Base-by-base conservation (phyloP, 2,888 invertebrate species). In the Drosophila hawaiiensis region DNA sequence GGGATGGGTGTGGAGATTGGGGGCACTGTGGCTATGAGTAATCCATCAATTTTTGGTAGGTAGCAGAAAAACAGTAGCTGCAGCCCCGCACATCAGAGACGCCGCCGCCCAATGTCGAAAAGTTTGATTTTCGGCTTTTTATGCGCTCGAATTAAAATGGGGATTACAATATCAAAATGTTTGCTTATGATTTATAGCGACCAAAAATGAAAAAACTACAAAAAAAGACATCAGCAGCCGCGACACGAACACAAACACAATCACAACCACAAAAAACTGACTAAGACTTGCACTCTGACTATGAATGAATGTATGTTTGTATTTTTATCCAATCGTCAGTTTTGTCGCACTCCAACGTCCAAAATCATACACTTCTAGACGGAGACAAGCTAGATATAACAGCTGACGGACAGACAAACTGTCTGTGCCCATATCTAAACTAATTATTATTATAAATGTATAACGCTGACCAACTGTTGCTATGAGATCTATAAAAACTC, bases 121-220 rank as follows among this genome's bases (percentile, higher is more conserved):
- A 91, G 91, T 89, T 89, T 90, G 91, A 91, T 89, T 89, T 89
- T 91, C 88, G 89, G 84, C 89, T 91, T 89, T 91, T 89, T 91
- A 91, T 91, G 91, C 90, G 90, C 73, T 79, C 73, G 90, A 89
- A 89, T 89, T 89, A 89, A 91, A 90, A 84, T 89, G 84, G 83
- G 90, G 91, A 91, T 91, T 91, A 90, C 90, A 80, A 90, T 86
- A 90, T 91, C 91, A 91, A 91, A 91, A 90, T 86, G 91, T 92
- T 91, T 91, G 82, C 89, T 84, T 84, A 85, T 87, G 92, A 91
- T 90, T 92, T 91, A 91, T 91, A 77, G 78, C 79, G 73, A 73
- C 76, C 68, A 89, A 87, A 84, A 82, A 55, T 29, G 3, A 28
- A 55, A 39, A 28, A n/a, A n/a, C 3, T 1, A 14, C 1, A 16